A percentile compares a stretch with the other conserved stretches of the same genome.
These are phyloP conservation scores for Tuberolachnus salignus DNA, from an alignment of 2,888 invertebrate genomes.

Conservation along the genomic window DNA sequence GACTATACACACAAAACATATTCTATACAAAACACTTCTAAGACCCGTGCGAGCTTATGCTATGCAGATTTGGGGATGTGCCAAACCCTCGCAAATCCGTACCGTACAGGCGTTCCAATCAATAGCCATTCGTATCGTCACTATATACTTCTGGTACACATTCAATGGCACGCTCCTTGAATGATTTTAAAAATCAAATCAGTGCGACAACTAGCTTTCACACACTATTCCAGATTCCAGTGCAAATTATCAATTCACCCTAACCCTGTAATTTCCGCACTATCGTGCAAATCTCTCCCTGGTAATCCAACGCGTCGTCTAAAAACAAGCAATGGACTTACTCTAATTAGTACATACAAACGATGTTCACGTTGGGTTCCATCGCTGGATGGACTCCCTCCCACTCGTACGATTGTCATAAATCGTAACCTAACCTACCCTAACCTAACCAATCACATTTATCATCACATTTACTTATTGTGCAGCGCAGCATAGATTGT, in stretches of 20 bases:
- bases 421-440: neutral
- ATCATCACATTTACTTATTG: neutral
- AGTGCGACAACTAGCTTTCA: neutral
- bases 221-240: neutral
- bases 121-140: neutral
- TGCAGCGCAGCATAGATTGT: neutral
- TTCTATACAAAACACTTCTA: no score
- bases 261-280: neutral
- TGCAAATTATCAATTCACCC: neutral
- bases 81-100: neutral
- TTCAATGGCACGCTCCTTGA: neutral
- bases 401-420: no score
- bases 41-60: no score
- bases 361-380: neutral
- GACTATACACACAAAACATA: no score
- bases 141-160: neutral
- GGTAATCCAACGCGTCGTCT: neutral
- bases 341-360: neutral
- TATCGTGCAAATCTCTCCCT: neutral
- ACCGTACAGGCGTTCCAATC: no score
- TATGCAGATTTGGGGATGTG: neutral
- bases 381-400: neutral
- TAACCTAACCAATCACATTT: neutral
- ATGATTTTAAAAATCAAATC: neutral
- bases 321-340: no score